These are phyloP conservation scores for Philopotamus ludificatus DNA, from an alignment of 1,140 invertebrate genomes.

Conservation along the genomic window DNA sequence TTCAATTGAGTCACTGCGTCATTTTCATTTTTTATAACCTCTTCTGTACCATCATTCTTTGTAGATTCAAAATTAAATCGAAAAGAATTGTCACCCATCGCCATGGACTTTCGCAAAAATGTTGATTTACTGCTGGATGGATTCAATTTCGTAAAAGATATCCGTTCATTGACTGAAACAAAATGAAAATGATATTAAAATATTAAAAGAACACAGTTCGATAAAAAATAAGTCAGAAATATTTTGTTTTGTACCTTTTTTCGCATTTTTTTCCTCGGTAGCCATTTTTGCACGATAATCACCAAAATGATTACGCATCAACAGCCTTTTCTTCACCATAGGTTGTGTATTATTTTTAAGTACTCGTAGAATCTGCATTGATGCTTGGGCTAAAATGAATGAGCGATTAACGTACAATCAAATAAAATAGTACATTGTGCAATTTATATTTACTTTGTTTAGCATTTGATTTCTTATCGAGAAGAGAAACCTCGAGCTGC, in stretches of 20 bases:
- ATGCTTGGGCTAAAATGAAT: constrained; percentile 56
- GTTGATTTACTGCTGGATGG: constrained; percentile 54
- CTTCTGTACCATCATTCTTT: background rate
- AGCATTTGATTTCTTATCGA: constrained; percentile 60
- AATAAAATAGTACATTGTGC: too few relatives aligned
- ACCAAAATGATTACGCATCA: constrained; percentile 71
- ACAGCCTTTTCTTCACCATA: constrained; percentile 67
- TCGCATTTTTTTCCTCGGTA: constrained; percentile 67
- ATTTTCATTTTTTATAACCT: background rate
- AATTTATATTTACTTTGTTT: constrained; percentile 56
- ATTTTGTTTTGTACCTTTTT: constrained; percentile 46
- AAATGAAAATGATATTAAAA: constrained; percentile 4
- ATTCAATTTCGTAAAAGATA: constrained; percentile 50
- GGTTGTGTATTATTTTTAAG: constrained; percentile 67
- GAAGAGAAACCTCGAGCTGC: constrained; percentile 62
- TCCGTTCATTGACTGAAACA: constrained; percentile 40
- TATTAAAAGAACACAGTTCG: background rate
- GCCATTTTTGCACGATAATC: constrained; percentile 74
- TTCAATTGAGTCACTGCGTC: background rate
- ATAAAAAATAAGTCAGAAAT: background rate
- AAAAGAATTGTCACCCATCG: constrained; percentile 49
- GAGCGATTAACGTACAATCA: background rate
- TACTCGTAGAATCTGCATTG: constrained; percentile 62
- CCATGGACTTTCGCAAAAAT: constrained; percentile 58
- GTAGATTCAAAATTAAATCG: constrained; percentile 56